phyloP scores from a whole-genome alignment of 1,140 invertebrate genomes.

The Eufriesea mexicana region DNA sequence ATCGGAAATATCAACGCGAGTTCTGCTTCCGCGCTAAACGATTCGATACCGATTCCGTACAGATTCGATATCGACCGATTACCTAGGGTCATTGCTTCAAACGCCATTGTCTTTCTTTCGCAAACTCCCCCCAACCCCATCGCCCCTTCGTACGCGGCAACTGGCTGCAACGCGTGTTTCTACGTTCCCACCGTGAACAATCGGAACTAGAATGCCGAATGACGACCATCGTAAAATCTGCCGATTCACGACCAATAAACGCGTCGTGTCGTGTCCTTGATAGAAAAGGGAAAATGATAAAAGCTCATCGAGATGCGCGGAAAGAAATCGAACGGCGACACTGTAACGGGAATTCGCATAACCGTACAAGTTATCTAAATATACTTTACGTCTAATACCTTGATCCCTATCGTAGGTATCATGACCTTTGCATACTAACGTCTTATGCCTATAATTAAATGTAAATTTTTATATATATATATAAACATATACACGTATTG shows the following conservation, averaged over 20 bases:
- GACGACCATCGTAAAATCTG: too few species aligned
- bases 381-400: slow-evolving; percentile 50
- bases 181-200: too few species aligned
- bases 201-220: too few species aligned
- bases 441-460: slow-evolving; percentile 47
- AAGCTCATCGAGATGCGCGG: too few species aligned
- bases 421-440: slow-evolving; percentile 34
- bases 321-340: too few species aligned
- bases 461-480: slow-evolving; percentile 34
- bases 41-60: neutral
- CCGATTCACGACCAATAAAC: neutral
- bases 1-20: slow-evolving; percentile 9
- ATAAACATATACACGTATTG: slow-evolving; percentile 4
- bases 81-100: too few species aligned
- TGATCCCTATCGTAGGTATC: slow-evolving; percentile 57
- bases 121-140: too few species aligned
- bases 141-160: too few species aligned
- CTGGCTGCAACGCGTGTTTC: too few species aligned
- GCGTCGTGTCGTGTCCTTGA: neutral
- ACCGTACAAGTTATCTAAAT: slow-evolving; percentile 49
- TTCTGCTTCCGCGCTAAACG: slow-evolving; percentile 5
- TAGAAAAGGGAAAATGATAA: too few species aligned
- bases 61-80: too few species aligned
- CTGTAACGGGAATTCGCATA: slow-evolving; percentile 23
- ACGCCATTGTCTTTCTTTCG: too few species aligned